These are phyloP conservation scores for Eupithecia abbreviata DNA, from an alignment of 2,888 invertebrate species.

Conservation along the genomic window DNA sequence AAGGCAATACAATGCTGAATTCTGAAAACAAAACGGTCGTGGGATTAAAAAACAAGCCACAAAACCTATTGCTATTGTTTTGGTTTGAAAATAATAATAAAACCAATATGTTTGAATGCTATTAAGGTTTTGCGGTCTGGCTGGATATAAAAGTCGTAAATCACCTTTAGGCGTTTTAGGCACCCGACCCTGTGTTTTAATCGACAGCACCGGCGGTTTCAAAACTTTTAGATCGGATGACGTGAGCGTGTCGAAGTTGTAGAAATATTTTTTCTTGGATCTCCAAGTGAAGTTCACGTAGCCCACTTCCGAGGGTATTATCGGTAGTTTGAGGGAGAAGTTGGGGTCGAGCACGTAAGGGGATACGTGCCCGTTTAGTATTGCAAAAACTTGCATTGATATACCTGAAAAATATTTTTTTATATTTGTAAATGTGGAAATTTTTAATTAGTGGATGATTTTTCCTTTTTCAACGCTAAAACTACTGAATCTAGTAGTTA, in stretches of 20 bases:
- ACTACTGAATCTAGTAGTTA: no score
- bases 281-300: slow-evolving; percentile 96
- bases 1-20: slow-evolving; percentile 94
- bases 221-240: slow-evolving; percentile 93
- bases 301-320: slow-evolving; percentile 96
- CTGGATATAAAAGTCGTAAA: slow-evolving; percentile 18
- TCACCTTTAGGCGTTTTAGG: slow-evolving; percentile 93
- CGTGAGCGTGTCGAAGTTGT: slow-evolving; percentile 93
- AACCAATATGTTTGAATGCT: slow-evolving; percentile 13
- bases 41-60: slow-evolving; percentile 4
- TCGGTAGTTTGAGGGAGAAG: slow-evolving; percentile 94
- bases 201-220: slow-evolving; percentile 93
- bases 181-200: slow-evolving; percentile 92
- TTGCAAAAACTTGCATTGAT: slow-evolving; percentile 95
- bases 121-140: slow-evolving; percentile 16
- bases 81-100: not conserved
- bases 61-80: slow-evolving; percentile 11
- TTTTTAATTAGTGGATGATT: not conserved
- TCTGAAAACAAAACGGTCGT: slow-evolving; percentile 80
- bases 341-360: slow-evolving; percentile 95
- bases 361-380: slow-evolving; percentile 92
- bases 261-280: slow-evolving; percentile 92
- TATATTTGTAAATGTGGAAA: not conserved
- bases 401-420: slow-evolving; percentile 83
- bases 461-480: no score